phyloP scores from a whole-genome alignment of 2,113 vertebrate genomes.

The Loxodonta africana region DNA sequence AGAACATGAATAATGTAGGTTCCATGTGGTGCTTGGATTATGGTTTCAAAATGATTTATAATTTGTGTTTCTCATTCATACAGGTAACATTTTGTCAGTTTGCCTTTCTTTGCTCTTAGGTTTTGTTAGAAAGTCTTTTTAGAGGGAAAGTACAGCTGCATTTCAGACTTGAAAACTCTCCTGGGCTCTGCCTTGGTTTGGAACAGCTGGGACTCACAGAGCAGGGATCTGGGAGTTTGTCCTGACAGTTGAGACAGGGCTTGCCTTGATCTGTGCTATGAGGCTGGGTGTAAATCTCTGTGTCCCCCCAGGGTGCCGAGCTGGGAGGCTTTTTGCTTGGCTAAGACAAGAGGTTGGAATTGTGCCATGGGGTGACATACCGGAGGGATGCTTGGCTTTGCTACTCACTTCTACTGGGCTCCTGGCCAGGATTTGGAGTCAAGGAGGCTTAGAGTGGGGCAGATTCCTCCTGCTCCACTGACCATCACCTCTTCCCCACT shows the following conservation, averaged over 20 bases:
- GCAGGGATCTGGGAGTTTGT: neutral
- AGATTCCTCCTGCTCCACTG: no score
- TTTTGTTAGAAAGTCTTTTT: slow-evolving; percentile 13
- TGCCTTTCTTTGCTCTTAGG: neutral
- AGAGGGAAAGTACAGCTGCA: neutral
- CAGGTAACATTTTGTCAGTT: neutral
- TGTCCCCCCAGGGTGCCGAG: neutral
- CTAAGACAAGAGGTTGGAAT: neutral
- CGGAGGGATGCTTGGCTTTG: neutral
- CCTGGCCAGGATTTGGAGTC: neutral
- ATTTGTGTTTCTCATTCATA: neutral
- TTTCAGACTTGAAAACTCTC: neutral
- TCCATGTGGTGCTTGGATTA: neutral
- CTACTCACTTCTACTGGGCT: neutral
- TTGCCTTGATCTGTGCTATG: neutral
- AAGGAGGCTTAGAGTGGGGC: neutral
- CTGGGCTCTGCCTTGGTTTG: neutral
- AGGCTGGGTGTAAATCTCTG: neutral
- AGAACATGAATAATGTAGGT: neutral
- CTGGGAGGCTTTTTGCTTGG: neutral
- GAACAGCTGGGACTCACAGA: neutral
- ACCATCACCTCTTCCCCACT: neutral
- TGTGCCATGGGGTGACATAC: neutral
- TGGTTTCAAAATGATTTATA: neutral
- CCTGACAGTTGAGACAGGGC: neutral